Evolutionary conservation across 2,113 vertebrate genomes (phyloP).

Genomic region (Ondatra zibethicus): DNA sequence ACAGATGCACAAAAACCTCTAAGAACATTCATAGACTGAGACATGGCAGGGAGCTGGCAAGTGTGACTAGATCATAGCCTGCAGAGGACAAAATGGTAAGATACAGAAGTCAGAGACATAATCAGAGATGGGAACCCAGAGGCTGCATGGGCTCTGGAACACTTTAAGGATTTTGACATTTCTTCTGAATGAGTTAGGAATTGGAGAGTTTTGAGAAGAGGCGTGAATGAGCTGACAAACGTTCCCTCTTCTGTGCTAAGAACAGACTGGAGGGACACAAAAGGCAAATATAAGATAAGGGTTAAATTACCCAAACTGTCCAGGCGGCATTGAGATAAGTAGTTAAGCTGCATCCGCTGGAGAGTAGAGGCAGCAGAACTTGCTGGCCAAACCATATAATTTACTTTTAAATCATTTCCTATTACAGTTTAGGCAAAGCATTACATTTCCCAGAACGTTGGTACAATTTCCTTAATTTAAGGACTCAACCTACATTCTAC

Average conservation of each 20-base stretch:
- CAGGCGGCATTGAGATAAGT: not conserved
- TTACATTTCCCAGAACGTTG: not conserved
- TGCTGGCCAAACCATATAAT: not conserved
- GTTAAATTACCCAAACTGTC: not conserved
- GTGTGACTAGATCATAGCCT: not conserved
- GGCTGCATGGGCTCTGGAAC: not conserved
- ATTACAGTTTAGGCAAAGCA: not conserved
- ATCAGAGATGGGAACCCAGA: not conserved
- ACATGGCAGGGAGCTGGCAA: not conserved
- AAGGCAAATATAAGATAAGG: conserved; percentile 14
- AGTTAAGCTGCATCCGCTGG: not conserved
- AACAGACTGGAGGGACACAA: conserved; percentile 34
- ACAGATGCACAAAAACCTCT: not conserved
- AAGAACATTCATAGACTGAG: not conserved
- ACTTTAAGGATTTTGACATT: conserved; percentile 16
- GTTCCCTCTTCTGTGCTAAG: conserved; percentile 17
- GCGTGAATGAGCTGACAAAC: conserved; percentile 41
- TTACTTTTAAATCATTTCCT: not conserved
- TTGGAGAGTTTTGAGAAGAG: conserved; percentile 27
- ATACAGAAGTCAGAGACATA: not conserved
- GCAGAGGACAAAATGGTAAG: not conserved
- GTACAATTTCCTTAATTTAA: not conserved
- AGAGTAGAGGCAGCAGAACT: not conserved
- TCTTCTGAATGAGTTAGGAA: conserved; percentile 57
- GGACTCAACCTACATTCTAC: not conserved